Percentiles rank a stretch among this genome's conserved stretches.
These are phyloP conservation scores for Stigmatopora nigra DNA, from an alignment of 2,113 vertebrate genomes.

Conservation along the genomic window DNA sequence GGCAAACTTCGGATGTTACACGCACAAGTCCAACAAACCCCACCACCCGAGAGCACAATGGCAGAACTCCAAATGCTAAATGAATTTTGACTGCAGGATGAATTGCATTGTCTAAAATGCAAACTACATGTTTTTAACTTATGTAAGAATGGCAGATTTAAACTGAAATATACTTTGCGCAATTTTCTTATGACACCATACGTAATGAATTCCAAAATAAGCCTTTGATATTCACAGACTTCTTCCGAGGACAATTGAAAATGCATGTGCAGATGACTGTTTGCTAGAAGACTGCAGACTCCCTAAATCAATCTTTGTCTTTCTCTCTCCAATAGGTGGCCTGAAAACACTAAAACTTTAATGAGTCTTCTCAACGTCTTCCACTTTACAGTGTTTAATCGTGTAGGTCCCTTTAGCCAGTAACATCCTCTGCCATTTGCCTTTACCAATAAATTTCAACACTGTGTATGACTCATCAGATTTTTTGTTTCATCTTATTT, in stretches of 20 bases:
- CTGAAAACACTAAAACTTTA: not conserved
- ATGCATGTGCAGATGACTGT: not conserved
- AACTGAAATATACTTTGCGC: not conserved
- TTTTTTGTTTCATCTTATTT: not conserved
- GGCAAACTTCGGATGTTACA: conserved; percentile 5
- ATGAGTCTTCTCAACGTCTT: not conserved
- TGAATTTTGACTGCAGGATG: conserved; percentile 10
- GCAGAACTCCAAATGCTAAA: conserved; percentile 16
- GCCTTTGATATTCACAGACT: not conserved
- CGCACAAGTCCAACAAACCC: conserved; percentile 10
- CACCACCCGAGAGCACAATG: conserved; percentile 8
- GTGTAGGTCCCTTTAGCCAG: not conserved
- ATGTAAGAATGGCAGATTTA: not conserved
- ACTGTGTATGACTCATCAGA: not conserved
- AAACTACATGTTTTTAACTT: not conserved
- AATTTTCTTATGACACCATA: not conserved
- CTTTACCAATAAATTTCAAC: not conserved
- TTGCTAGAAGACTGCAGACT: not conserved
- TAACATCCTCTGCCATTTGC: not conserved
- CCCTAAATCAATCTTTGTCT: not conserved
- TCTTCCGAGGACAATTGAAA: not conserved
- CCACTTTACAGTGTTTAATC: not conserved
- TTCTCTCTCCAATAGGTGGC: conserved; percentile 30
- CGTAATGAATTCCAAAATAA: not conserved
- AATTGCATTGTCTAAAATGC: not conserved